These are phyloP conservation scores for Melitaea athalia DNA, from an alignment of 2,888 invertebrate species.

Conservation along the genomic window DNA sequence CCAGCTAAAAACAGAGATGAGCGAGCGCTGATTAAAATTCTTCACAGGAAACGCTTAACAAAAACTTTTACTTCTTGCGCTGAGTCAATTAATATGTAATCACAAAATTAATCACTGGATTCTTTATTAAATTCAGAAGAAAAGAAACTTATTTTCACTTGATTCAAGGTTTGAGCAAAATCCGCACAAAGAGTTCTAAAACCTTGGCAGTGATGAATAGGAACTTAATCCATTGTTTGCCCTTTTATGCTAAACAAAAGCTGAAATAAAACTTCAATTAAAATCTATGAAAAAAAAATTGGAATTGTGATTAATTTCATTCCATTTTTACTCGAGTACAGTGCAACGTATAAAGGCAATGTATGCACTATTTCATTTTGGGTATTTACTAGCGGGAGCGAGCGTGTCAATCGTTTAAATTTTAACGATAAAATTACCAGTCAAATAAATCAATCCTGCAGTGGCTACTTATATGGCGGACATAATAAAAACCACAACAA, in stretches of 20 bases:
- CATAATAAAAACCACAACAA: too few species aligned
- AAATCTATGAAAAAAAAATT: not conserved
- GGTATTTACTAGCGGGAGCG: too few species aligned
- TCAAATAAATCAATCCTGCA: not conserved
- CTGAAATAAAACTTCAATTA: constrained; percentile 8
- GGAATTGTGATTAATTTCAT: not conserved
- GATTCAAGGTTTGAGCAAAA: constrained; percentile 8
- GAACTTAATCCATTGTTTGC: constrained; percentile 5
- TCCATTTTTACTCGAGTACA: not conserved
- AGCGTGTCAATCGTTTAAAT: not conserved
- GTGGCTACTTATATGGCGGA: too few species aligned
- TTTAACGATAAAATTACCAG: not conserved
- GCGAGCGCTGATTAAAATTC: constrained; percentile 19
- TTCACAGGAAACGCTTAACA: constrained; percentile 3
- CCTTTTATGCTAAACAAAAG: constrained; percentile 5
- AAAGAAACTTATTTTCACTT: not conserved
- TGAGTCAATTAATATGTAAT: not conserved
- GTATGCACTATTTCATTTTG: not conserved
- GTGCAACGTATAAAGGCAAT: not conserved
- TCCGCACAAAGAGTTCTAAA: constrained; percentile 5
- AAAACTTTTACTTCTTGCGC: not conserved
- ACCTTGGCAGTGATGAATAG: constrained; percentile 12
- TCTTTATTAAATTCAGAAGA: not conserved
- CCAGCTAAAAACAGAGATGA: constrained; percentile 11
- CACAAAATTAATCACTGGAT: not conserved